Conservation (phyloP, 2,888 invertebrate species). For the Hirtodrosophila confusa region DNA sequence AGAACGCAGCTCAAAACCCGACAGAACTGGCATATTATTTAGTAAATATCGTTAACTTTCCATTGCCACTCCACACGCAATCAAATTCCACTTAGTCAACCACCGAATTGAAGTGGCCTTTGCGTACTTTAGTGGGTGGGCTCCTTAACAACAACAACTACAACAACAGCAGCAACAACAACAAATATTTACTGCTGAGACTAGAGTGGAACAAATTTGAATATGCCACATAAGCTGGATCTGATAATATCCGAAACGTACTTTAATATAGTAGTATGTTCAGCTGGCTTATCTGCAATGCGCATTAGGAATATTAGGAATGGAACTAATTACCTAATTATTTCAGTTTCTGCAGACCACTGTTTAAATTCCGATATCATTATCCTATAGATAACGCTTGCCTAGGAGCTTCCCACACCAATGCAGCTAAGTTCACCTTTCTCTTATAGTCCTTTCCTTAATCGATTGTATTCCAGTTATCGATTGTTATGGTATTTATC, state of each 20-base stretch:
- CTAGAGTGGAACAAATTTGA: conserved; percentile 2
- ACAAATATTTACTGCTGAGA: conserved; percentile 34
- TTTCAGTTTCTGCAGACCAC: too few species aligned
- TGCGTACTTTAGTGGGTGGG: background rate
- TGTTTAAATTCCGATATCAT: too few species aligned
- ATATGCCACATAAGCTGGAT: too few species aligned
- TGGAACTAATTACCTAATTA: background rate
- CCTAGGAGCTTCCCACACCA: too few species aligned
- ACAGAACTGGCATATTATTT: conserved; percentile 59
- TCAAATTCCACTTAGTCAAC: conserved; percentile 62
- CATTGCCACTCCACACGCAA: conserved; percentile 69
- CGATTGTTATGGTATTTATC: conserved; percentile 55
- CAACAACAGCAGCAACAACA: conserved; percentile 8
- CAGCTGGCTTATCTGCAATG: too few species aligned
- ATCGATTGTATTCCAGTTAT: conserved; percentile 43
- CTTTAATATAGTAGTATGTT: too few species aligned
- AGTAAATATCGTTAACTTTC: conserved; percentile 78
- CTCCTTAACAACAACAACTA: conserved; percentile 26
- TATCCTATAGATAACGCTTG: too few species aligned
- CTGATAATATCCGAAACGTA: too few species aligned
- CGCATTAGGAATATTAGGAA: too few species aligned
- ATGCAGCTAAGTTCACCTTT: too few species aligned
- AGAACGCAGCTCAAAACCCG: conserved; percentile 3
- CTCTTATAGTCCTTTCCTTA: background rate
- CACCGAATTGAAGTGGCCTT: conserved; percentile 11